Conservation (phyloP, 2,888 invertebrate species). For the Boloria euphrosyne region DNA sequence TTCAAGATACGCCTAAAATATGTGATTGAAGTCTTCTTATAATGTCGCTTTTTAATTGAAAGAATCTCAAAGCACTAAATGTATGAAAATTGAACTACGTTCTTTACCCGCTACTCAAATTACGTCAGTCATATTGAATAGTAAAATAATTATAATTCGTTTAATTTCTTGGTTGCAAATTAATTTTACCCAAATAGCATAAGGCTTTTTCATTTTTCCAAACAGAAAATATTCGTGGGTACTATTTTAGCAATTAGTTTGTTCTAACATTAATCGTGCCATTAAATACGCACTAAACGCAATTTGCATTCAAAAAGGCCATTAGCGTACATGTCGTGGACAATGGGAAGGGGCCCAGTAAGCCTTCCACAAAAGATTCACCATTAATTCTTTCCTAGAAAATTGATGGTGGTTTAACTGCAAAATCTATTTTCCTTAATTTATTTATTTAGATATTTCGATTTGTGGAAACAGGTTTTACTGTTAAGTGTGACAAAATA, state of each 20-base stretch:
- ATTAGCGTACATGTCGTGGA: slow-evolving; percentile 39
- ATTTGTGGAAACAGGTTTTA: slow-evolving; percentile 12
- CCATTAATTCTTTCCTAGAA: slow-evolving; percentile 22
- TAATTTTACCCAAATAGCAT: no score
- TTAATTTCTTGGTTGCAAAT: no score
- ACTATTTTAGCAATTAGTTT: slow-evolving; percentile 46
- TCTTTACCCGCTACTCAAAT: no score
- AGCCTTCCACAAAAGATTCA: slow-evolving; percentile 31
- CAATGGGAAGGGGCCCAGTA: slow-evolving; percentile 37
- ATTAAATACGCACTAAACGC: slow-evolving; percentile 49
- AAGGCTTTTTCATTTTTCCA: neutral
- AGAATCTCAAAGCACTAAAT: no score
- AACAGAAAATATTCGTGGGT: slow-evolving; percentile 10
- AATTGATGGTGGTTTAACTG: slow-evolving; percentile 26
- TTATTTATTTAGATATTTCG: slow-evolving; percentile 12
- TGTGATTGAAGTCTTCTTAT: no score
- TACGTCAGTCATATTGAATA: no score
- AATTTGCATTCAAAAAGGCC: slow-evolving; percentile 48
- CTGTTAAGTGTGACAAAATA: slow-evolving; percentile 8
- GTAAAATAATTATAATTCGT: no score
- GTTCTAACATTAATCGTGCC: slow-evolving; percentile 51
- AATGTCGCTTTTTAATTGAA: no score
- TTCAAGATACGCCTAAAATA: no score
- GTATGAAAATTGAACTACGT: no score
- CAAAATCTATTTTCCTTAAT: slow-evolving; percentile 14